Percentiles rank a stretch among this genome's conserved stretches.
phyloP scores from a whole-genome alignment of 2,888 invertebrate genomes.

The Melikaiella ostensackeni region DNA sequence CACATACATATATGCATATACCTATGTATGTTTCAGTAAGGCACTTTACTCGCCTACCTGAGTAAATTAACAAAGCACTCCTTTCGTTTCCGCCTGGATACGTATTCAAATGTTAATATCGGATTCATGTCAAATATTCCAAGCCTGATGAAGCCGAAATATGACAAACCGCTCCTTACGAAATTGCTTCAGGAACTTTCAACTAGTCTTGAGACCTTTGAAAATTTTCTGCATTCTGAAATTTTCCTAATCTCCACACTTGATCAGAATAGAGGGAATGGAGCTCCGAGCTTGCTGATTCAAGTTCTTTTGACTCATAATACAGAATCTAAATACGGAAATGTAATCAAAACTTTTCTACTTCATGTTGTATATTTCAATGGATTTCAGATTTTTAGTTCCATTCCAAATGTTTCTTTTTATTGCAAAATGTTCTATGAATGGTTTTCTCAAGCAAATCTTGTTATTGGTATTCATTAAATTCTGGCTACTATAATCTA shows the following conservation, averaged over 20 bases:
- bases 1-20: not conserved
- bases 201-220: slow-evolving; percentile 4
- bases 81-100: not conserved
- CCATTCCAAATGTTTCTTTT: not conserved
- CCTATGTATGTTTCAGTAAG: not conserved
- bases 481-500: too few species aligned
- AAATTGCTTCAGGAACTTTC: slow-evolving; percentile 1
- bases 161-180: not conserved
- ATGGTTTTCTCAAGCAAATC: too few species aligned
- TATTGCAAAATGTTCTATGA: too few species aligned
- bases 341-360: slow-evolving; percentile 22
- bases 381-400: not conserved
- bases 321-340: slow-evolving; percentile 20
- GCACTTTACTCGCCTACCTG: not conserved
- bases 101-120: slow-evolving; percentile 21
- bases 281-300: not conserved
- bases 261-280: slow-evolving; percentile 8
- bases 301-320: slow-evolving; percentile 12
- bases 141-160: slow-evolving; percentile 18
- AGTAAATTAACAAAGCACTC: slow-evolving; percentile 22
- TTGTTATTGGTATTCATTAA: too few species aligned
- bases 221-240: slow-evolving; percentile 23
- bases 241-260: slow-evolving; percentile 18
- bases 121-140: slow-evolving; percentile 25
- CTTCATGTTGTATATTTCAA: not conserved